Base-by-base conservation (phyloP, 2,888 invertebrate genomes). In the Spodoptera exigua region DNA sequence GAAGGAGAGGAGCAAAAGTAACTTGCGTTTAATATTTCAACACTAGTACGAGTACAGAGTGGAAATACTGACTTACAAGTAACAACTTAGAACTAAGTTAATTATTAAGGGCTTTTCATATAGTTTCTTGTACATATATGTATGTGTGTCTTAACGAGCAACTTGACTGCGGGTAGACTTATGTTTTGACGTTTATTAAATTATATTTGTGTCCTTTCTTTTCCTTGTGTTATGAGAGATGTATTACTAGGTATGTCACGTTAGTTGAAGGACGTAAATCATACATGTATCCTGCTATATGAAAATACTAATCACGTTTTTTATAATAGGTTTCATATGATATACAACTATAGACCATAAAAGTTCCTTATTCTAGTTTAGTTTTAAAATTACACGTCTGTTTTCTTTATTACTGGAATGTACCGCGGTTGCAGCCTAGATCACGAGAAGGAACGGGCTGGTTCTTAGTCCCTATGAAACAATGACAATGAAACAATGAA, bases 121-220 rank as follows among this genome's bases (percentile, higher is more conserved):
- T 36, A 41, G 35, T 46, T 17, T 39, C 12, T 35, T 16, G 14
- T 69, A 13, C 52, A 35, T 49, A 46, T 47, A 14, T 12, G 4
- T 47, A n/a, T 46, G 47, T 48, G 4, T 39, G 71, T 37, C n/a
- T 9, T 45, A 57, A 49, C 16, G 27, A 14, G 45, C 41, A 54
- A 63, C 71, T 73, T 57, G 54, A 48, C 27, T 58, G 39, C 17
- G 17, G 11, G 27, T 45, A 36, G 51, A 37, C 59, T 54, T 66
- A 48, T 72, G 49, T 68, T 58, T 36, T 51, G 54, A 54, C 54
- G 39, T 45, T 69, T 59, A 66, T 68, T 54, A 52, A 68, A 61
- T 57, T 67, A 73, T 49, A 36, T 65, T 48, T 39, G 17, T 35
- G 46, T 51, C 36, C n/a, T 13, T 49, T 12, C 45, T 61, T 70